phyloP scores from a whole-genome alignment of 64 coral and sea anemone genomes.

The Acropora tenuis region DNA sequence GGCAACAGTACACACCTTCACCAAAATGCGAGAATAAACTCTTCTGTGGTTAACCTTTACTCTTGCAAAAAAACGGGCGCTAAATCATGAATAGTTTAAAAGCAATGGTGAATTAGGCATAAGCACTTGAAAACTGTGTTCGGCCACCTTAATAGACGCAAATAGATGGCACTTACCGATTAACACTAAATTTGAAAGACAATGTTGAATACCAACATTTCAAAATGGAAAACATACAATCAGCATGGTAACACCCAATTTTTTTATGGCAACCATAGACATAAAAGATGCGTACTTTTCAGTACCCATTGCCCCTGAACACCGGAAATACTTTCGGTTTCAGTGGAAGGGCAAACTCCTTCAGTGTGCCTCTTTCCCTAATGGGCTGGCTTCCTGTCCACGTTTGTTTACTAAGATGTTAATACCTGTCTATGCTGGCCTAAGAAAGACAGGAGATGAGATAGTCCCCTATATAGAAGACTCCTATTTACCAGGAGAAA shows the following conservation, averaged over 20 bases:
- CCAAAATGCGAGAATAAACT: too few species aligned
- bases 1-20: too few species aligned
- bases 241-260: constrained; percentile 39
- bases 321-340: constrained; percentile 29
- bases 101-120: too few species aligned
- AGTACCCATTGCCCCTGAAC: constrained; percentile 19
- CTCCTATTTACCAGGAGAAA: constrained; percentile 17
- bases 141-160: constrained; percentile 2
- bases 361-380: constrained; percentile 32
- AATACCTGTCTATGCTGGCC: constrained; percentile 4
- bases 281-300: constrained; percentile 33
- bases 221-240: constrained; percentile 31
- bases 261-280: constrained; percentile 34
- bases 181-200: constrained; percentile 33
- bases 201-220: constrained; percentile 54
- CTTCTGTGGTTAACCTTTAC: too few species aligned
- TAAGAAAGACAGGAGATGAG: constrained; percentile 10
- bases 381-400: constrained; percentile 25
- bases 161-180: constrained; percentile 47
- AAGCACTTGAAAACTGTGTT: too few species aligned
- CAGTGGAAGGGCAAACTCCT: constrained; percentile 36
- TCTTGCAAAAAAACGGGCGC: too few species aligned
- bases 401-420: constrained; percentile 42
- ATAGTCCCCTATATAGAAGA: constrained; percentile 42
- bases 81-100: too few species aligned